Evolutionary conservation across 2,797 vertebrate genomes (phyloP).

Genomic region (Gouania willdenowi): DNA sequence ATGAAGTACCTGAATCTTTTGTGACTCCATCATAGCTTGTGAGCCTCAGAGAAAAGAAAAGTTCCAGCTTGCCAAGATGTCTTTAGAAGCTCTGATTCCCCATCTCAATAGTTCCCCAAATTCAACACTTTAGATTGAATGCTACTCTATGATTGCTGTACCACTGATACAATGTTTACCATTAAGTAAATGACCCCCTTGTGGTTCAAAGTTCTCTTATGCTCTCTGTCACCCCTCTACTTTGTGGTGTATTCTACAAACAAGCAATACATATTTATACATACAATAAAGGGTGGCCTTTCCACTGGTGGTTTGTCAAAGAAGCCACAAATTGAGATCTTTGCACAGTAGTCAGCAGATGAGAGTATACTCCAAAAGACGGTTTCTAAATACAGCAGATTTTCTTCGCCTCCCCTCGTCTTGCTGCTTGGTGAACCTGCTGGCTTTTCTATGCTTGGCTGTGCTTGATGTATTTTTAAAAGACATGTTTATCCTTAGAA

Average conservation of each 20-base stretch:
- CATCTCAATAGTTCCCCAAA: no score
- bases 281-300: conserved; percentile 56
- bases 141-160: conserved; percentile 1
- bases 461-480: conserved; percentile 70
- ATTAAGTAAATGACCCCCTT: conserved; percentile 47
- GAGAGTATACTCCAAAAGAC: conserved; percentile 57
- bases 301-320: conserved; percentile 41
- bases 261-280: conserved; percentile 65
- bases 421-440: conserved; percentile 55
- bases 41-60: no score
- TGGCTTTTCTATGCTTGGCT: conserved; percentile 41
- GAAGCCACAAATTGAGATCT: conserved; percentile 66
- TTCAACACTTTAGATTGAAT: conserved; percentile 2
- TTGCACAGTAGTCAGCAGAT: conserved; percentile 39
- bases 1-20: no score
- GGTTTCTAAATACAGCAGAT: conserved; percentile 60
- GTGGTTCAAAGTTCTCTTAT: conserved; percentile 34
- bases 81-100: no score
- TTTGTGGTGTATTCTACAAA: conserved; percentile 62
- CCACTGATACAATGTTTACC: conserved; percentile 23
- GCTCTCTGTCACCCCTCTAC: conserved; percentile 25
- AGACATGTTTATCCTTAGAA: conserved; percentile 71
- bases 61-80: no score
- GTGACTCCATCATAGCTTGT: no score
- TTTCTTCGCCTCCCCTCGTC: conserved; percentile 32